Percentiles rank a stretch among this genome's conserved stretches.
These are phyloP conservation scores for Tetrao urogallus DNA, from an alignment of 2,113 vertebrate genomes.

Conservation along the genomic window DNA sequence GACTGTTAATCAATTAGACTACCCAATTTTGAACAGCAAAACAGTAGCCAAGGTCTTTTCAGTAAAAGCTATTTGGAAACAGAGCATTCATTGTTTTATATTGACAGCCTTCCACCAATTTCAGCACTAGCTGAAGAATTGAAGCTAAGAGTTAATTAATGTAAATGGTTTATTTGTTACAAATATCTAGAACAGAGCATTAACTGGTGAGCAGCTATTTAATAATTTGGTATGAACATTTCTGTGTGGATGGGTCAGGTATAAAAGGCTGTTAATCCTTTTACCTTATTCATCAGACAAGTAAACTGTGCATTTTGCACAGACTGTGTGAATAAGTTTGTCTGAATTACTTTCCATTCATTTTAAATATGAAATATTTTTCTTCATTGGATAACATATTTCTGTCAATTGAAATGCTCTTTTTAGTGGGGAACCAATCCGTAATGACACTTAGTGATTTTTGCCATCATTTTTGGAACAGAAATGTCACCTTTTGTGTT, in stretches of 20 bases:
- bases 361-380: slow-evolving; percentile 26
- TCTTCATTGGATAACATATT: not conserved
- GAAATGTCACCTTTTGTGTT: not conserved
- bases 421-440: not conserved
- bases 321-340: not conserved
- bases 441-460: not conserved
- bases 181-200: not conserved
- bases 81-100: not conserved
- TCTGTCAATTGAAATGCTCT: not conserved
- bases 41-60: not conserved
- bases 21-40: not conserved
- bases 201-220: not conserved
- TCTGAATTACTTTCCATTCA: slow-evolving; percentile 6
- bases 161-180: slow-evolving; percentile 9
- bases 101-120: not conserved
- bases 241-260: not conserved
- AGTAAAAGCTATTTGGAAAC: not conserved
- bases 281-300: not conserved
- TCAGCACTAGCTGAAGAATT: not conserved
- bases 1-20: not conserved
- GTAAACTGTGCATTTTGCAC: not conserved
- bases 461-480: not conserved
- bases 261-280: not conserved
- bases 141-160: not conserved
- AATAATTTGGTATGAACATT: not conserved